Base-by-base conservation (phyloP, 2,113 vertebrate species). In the Pagrus major region DNA sequence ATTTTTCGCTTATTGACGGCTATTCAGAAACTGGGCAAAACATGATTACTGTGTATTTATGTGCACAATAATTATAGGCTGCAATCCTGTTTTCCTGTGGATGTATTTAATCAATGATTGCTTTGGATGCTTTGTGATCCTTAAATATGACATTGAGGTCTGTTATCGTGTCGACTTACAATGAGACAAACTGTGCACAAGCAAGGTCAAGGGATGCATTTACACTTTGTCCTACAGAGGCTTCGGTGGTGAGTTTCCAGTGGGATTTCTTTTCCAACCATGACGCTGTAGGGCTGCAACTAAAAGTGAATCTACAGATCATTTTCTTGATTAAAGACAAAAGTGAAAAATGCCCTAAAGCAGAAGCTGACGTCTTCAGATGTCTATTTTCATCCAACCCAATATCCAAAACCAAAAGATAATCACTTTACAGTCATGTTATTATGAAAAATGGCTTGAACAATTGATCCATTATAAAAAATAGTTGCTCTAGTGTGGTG, bases 181-280 rank as follows among this genome's bases (percentile, higher is more conserved):
- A 54, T 21, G 47, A 63, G 61, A 79, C 68, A 51, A 55, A 75
- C 23, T 85, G 67, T 58, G 37, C 46, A 31, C 20, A 44, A 4
- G 20, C 71, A 76, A 81, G 76, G 86, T 77, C 84, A 68, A 42
- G 1, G 20, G 37, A 33, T 60, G 64, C 39, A 42, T 69, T 70
- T 77, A 69, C 70, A 29, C 74, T 78, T 76, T 87, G 67, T n/a
- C 51, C 73, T 37, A 15, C 47, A 65, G 9, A 78, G 21, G 37
- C 9, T 49, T 5, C 33, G 23, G 5, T 52, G 16, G 3, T 6
- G 29, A 70, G 51, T 71, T 78, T 51, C 23, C 52, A 42, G 2
- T 27, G 18, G 14, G 37, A 59, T 39, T 35, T 49, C 52, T 25
- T 15, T 9, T 39, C 3, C n/a, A 33, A 8, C 27, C 37, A 41